Evolutionary conservation across 1,140 invertebrate genomes (phyloP).

Genomic region (Andrena cerasifolii): DNA sequence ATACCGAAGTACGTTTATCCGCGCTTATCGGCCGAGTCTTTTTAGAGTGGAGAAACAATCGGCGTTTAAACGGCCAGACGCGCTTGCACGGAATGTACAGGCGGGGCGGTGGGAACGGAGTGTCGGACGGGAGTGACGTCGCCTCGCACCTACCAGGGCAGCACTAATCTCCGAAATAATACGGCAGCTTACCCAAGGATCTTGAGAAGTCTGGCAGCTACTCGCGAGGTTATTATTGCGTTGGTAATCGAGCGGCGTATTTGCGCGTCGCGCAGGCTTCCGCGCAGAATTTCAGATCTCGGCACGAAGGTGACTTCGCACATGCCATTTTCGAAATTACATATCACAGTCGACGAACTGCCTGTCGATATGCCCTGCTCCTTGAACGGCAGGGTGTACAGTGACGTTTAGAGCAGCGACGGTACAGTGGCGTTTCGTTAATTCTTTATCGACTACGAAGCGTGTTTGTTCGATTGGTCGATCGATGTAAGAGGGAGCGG

Average conservation of each 20-base stretch:
- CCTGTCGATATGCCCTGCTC: too few relatives aligned
- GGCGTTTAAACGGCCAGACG: too few relatives aligned
- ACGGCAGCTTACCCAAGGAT: conserved; percentile 1
- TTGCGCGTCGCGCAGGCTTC: background rate
- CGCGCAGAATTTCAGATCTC: background rate
- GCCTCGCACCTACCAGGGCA: too few relatives aligned
- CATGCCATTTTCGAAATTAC: background rate
- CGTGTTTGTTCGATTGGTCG: too few relatives aligned
- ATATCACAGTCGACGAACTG: background rate
- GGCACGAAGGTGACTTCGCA: background rate
- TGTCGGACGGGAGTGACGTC: background rate
- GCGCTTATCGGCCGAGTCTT: background rate
- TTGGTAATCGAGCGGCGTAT: conserved; percentile 10
- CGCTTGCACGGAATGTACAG: background rate
- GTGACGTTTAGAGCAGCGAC: too few relatives aligned
- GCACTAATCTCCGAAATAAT: conserved; percentile 22
- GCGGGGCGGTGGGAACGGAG: background rate
- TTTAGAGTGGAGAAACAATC: too few relatives aligned
- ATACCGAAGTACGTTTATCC: background rate
- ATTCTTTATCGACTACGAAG: too few relatives aligned
- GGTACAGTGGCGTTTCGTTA: too few relatives aligned
- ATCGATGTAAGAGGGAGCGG: too few relatives aligned
- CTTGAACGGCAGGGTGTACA: too few relatives aligned
- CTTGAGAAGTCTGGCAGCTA: conserved; percentile 21
- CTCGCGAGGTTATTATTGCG: conserved; percentile 32